These are phyloP conservation scores for Molossus molossus DNA, from an alignment of 2,797 vertebrate species.

Conservation along the genomic window DNA sequence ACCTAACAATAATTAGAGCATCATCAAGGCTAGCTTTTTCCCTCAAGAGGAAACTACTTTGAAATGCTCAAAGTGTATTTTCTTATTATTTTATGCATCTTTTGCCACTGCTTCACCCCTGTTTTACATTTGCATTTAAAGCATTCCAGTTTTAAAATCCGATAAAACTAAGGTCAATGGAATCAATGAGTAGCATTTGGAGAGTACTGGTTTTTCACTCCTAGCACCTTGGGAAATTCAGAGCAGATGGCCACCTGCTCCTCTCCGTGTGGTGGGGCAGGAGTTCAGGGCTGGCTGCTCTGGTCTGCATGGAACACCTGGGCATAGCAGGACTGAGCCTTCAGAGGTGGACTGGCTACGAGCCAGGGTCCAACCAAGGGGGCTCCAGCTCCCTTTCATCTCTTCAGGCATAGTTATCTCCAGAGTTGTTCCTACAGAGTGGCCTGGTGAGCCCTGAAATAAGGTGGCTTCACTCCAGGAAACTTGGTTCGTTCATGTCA, in stretches of 20 bases:
- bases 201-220: neutral
- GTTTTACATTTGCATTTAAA: slow-evolving; percentile 47
- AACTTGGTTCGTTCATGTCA: neutral
- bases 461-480: neutral
- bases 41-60: slow-evolving; percentile 15
- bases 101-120: slow-evolving; percentile 21
- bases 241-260: neutral
- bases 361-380: neutral
- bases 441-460: neutral
- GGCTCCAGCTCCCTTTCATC: neutral
- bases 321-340: neutral
- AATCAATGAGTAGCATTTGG: slow-evolving; percentile 20
- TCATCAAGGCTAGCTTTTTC: neutral
- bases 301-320: neutral
- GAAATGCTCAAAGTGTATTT: slow-evolving; percentile 36
- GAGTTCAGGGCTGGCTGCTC: neutral
- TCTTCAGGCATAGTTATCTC: neutral
- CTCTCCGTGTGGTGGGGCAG: too few relatives aligned
- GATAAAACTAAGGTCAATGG: slow-evolving; percentile 39
- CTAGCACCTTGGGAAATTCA: neutral
- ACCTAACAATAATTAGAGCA: neutral
- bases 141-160: slow-evolving; percentile 57
- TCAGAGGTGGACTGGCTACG: neutral
- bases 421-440: neutral
- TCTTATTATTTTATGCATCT: slow-evolving; percentile 33